Evolutionary conservation across 53 echinoderm and acorn worm genomes (phyloP).

Genomic region (Apostichopus leukothele): DNA sequence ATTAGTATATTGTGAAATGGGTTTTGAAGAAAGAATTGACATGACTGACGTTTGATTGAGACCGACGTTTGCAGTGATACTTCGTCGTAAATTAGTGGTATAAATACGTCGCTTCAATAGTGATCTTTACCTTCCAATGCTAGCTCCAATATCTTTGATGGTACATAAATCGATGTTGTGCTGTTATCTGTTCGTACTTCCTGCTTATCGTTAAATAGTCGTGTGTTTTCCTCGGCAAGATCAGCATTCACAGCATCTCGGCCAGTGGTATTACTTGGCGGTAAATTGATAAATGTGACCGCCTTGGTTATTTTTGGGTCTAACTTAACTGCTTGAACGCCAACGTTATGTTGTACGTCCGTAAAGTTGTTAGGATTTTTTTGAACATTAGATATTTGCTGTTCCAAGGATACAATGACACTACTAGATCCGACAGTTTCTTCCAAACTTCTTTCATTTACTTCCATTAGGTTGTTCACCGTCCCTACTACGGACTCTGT

Average conservation of each 20-base stretch:
- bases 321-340: conserved; percentile 13
- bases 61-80: too few relatives aligned
- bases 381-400: conserved; percentile 33
- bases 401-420: background rate
- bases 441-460: background rate
- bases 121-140: background rate
- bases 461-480: conserved; percentile 19
- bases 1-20: too few relatives aligned
- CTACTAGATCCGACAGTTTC: background rate
- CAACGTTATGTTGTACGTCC: conserved; percentile 19
- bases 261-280: background rate
- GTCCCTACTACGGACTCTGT: conserved; percentile 35
- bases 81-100: too few relatives aligned
- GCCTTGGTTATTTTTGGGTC: conserved; percentile 17
- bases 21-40: too few relatives aligned
- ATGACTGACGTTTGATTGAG: too few relatives aligned
- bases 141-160: background rate
- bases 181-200: background rate
- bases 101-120: too few relatives aligned
- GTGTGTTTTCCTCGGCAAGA: background rate
- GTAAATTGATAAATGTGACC: conserved; percentile 12
- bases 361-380: conserved; percentile 32
- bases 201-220: background rate
- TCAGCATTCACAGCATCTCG: background rate
- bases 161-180: background rate